Evolutionary conservation across 2,888 invertebrate species (phyloP), one percentile per base, ranked within the genome.

Genomic region (Lysandra coridon): DNA sequence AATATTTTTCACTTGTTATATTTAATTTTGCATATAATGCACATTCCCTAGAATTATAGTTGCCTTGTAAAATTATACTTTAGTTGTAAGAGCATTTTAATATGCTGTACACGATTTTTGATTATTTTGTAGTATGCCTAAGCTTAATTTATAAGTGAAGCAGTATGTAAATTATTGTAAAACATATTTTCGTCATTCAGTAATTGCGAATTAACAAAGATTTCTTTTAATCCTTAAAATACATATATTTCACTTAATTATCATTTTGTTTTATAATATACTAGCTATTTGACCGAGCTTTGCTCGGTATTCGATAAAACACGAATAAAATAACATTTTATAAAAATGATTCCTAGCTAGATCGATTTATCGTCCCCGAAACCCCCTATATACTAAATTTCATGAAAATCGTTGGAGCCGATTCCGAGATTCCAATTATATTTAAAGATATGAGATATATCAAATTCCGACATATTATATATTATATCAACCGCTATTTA

Each of bases 171-270:
- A 73, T 74, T 74, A 17, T 17, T 49, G 74, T 74, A 30, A 76
- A 33, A 57, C 49, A 10, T 49, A 23, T 23, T 6, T 1, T 53
- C 33, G 53, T 30, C 53, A 53, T 76, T 53, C 2, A 53, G 76
- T 76, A 57, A 76, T 75, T 75, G 75, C 75, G 75, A 75, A 75
- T 76, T 76, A 17, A 57, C 49, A 10, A n/a, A 75, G 12, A 64
- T 64, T 30, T 64, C 64, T 64, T 64, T 30, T 64, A 30, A 30
- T 64, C 1, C 4, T 64, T 64, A 30, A 64, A 3, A 64, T 12
- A 12, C 12, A 12, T 64, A 12, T 30, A 62, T 1, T 57, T n/a
- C n/a, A 14, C n/a, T 62, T 23, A 4, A n/a, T 23, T 17, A 17
- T 57, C 30, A 23, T 30, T 23, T 64, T 64, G 5, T 30, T 12